Evolutionary conservation across 2,797 vertebrate species (phyloP), one percentile per base, ranked within the genome.

Genomic region (Basileuterus tristriatus): DNA sequence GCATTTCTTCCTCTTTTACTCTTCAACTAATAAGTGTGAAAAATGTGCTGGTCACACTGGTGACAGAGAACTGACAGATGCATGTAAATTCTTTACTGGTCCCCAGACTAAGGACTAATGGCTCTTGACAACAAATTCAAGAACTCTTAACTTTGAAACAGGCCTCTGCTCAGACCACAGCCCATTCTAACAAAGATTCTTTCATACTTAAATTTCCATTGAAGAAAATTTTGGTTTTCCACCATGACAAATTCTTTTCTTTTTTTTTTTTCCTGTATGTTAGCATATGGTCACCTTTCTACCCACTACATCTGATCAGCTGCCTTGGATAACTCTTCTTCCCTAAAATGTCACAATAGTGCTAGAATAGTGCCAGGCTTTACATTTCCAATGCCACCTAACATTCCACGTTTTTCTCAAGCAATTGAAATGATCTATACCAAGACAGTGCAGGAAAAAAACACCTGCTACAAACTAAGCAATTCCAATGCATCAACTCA

Each of bases 311-410:
- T 43, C 29, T 90, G 29, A 55, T 14, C 30, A 68, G 44, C 5
- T 84, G 58, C 27, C 50, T 63, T 85, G 50, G 47, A 69, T 18
- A 29, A 32, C 7, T 90, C 11, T 36, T 85, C 32, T 77, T 83
- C 68, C 44, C 37, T 11, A 37, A 22, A 0, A 4, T 1, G 2
- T 60, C 37, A 72, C 7, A 69, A 12, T 1, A 86, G 7, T 24
- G 18, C 32, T 49, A 65, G 17, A 64, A 34, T 5, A 80, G 19
- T 19, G 43, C 8, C 56, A 58, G 19, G 50, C 53, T 88, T 93
- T 64, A 78, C 16, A 37, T 36, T 30, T 63, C 39, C 26, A 76
- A 8, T 18, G 23, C 8, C 23, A 52, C 17, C 26, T 60, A 86
- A 53, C 8, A 43, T 29, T 26, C 32, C n/a, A 15, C 5, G 11